Evolutionary conservation across 2,888 invertebrate genomes (phyloP).

Genomic region (Stenchaetothrips biformis): DNA sequence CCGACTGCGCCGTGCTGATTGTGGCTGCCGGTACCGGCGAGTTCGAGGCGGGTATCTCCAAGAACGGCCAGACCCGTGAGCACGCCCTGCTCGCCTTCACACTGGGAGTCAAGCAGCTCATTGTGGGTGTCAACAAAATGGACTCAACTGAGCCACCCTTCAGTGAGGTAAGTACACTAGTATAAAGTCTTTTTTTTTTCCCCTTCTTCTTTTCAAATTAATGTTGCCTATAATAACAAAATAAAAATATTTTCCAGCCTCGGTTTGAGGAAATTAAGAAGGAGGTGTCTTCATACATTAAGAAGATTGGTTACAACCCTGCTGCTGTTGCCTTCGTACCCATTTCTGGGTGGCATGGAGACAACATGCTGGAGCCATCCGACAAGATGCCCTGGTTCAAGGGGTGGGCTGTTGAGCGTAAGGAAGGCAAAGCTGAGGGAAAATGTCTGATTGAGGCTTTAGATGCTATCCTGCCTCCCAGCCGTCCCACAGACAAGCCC

Average conservation of each 20-base stretch:
- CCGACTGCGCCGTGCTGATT: conserved; percentile 97
- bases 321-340: conserved; percentile 95
- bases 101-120: conserved; percentile 95
- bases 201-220: neutral
- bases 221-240: too few species aligned
- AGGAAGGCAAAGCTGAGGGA: conserved; percentile 89
- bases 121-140: conserved; percentile 99
- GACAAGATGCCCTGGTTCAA: conserved; percentile 87
- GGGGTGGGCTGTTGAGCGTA: conserved; percentile 92
- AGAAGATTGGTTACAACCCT: conserved; percentile 99
- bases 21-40: conserved; percentile 98
- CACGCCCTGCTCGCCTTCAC: conserved; percentile 96
- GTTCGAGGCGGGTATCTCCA: conserved; percentile 98
- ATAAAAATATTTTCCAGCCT: conserved; percentile 39
- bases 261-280: conserved; percentile 98
- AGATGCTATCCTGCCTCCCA: conserved; percentile 92
- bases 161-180: conserved; percentile 74
- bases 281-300: conserved; percentile 95
- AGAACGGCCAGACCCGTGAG: conserved; percentile 98
- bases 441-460: conserved; percentile 95
- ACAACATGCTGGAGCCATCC: conserved; percentile 98
- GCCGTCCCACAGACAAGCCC: conserved; percentile 93
- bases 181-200: conserved; percentile 94
- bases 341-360: conserved; percentile 99
- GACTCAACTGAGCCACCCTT: conserved; percentile 98